Base-by-base conservation (phyloP, 2,888 invertebrate species). In the Diaperis boleti region DNA sequence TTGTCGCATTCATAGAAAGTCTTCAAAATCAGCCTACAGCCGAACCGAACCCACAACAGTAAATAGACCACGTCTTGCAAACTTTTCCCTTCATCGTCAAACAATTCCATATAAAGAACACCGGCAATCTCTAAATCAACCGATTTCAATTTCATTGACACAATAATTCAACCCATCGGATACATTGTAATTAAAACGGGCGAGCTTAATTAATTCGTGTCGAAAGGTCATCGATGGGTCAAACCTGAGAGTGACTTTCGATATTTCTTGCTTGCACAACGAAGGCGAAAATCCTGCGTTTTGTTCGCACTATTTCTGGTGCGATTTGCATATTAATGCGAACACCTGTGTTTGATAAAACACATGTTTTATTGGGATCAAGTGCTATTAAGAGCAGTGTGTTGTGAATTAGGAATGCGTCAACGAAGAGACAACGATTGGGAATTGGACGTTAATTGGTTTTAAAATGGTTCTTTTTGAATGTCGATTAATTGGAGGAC, bases 331-430 rank as follows among this genome's bases (percentile, higher is more conserved):
- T 72, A 64, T 65, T 68, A 68, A 69, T 66, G 64, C 52, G 69
- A 69, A 72, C 72, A 72, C 72, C 72, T 72, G 71, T 65, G 60
- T 62, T 65, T 63, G 63, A 65, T 66, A 65, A 67, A 68, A 64
- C 68, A 69, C 64, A 52, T 61, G 59, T 65, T 67, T 67, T 50
- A 61, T 69, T 67, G 37, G 62, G 62, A 61, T n/a, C n/a, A n/a
- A 56, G 56, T 52, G 59, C 55, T 47, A 63, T 65, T 63, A 65
- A 62, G 41, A 49, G 15, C 56, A 41, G 55, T 7, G 31, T 26
- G 18, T 56, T 54, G 56, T 52, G 50, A 67, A 52, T 37, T 13
- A 33, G 35, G 59, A 57, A 45, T 59, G 50, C 60, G 64, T 55
- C 64, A 61, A 57, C 50, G 37, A 45, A n/a, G n/a, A n/a, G n/a